Evolutionary conservation across 2,113 vertebrate species (phyloP), one percentile per base, ranked within the genome.

Genomic region (Strix uralensis): DNA sequence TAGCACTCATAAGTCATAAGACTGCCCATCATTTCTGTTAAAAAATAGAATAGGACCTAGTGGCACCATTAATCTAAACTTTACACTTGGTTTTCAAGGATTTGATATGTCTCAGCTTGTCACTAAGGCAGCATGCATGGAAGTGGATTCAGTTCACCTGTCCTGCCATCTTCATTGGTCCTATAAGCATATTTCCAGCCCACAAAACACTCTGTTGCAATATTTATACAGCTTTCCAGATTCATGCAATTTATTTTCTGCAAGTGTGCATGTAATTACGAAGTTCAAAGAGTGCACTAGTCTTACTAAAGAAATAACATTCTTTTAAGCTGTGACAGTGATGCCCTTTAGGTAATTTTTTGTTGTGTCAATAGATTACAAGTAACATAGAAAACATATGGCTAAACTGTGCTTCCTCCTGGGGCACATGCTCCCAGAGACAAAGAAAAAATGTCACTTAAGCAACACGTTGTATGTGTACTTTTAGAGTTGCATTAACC

Each of bases 151-250:
- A 49, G 62, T 86, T 97, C 72, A 96, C 59, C 66, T 97, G 40
- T 78, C 58, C 61, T 93, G 66, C 69, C 90, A 66, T 58, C 40
- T 91, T 82, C n/a, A 30, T 21, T 15, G 5, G 26, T 65, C 73
- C 79, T 42, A 27, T 81, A 94, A 95, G 63, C 44, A 90, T 79
- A 92, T 93, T 96, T 96, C 78, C 58, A 96, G 62, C 83, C 81
- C 81, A 94, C 83, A 93, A 97, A 97, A 85, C 36, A 85, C 23
- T 62, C 71, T 73, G 72, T 92, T 98, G 79, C 65, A 96, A 87
- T 93, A 97, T 96, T 97, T 96, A 85, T 86, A 87, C 51, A 73
- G 25, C 46, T 97, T 57, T 90, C n/a, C 52, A 90, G 81, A 88
- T 83, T 75, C 7, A 70, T 46, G 55, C 17, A 81, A 54, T 88